phyloP scores from a whole-genome alignment of 1,140 invertebrate genomes.

The Coboldia fuscipes region DNA sequence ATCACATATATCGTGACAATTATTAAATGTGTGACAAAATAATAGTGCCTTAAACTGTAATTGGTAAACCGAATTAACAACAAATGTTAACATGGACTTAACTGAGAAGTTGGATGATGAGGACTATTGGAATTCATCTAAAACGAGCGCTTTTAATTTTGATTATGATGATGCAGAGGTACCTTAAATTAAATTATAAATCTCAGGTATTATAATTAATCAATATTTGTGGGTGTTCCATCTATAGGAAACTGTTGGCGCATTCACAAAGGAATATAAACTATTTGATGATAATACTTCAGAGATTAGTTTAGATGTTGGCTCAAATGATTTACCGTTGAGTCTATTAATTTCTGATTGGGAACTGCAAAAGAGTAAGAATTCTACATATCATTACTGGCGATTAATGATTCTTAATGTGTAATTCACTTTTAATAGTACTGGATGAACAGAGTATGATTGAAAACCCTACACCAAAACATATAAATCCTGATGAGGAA shows the following conservation, averaged over 20 bases:
- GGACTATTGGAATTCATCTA: conserved; percentile 18
- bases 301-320: conserved; percentile 3
- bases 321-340: neutral
- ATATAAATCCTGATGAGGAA: conserved; percentile 3
- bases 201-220: neutral
- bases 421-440: neutral
- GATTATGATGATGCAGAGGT: conserved; percentile 15
- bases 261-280: neutral
- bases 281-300: conserved; percentile 2
- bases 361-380: conserved; percentile 1
- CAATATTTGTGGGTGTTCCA: neutral
- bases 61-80: no score
- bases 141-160: conserved; percentile 17
- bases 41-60: no score
- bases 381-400: neutral
- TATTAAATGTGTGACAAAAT: no score
- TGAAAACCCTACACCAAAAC: conserved; percentile 1
- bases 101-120: conserved; percentile 11
- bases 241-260: neutral
- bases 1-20: no score
- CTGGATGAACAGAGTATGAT: conserved; percentile 2
- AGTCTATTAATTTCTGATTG: conserved; percentile 1
- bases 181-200: neutral
- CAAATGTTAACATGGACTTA: no score
- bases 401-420: neutral